These are phyloP conservation scores for Enteromius thamalakanensis DNA, from an alignment of 2,797 vertebrate genomes.

Conservation along the genomic window DNA sequence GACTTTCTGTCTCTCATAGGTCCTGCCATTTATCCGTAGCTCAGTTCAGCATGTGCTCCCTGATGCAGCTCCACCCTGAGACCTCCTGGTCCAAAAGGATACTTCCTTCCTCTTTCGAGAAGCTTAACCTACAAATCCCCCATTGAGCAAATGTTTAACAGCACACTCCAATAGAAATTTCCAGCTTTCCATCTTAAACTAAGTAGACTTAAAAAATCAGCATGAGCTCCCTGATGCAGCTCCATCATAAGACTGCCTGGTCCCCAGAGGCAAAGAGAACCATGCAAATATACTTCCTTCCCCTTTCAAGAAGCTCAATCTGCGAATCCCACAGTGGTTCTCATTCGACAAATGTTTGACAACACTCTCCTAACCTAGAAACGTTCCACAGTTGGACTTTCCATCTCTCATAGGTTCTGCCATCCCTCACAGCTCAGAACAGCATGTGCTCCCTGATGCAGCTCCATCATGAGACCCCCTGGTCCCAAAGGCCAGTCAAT, in stretches of 20 bases:
- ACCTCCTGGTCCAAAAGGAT: neutral
- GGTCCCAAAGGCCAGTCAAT: neutral
- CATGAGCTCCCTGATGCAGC: constrained; percentile 16
- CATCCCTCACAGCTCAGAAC: constrained; percentile 16
- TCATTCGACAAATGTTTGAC: constrained; percentile 48
- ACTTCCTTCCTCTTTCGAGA: neutral
- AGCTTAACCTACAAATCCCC: neutral
- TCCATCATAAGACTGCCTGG: neutral
- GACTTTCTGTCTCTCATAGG: neutral
- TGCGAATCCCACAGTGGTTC: constrained; percentile 17
- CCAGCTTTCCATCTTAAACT: neutral
- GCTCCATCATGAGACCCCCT: neutral
- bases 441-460: constrained; percentile 31
- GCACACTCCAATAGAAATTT: neutral
- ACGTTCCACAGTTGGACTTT: constrained; percentile 19
- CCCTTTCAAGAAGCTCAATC: neutral
- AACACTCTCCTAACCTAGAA: constrained; percentile 18
- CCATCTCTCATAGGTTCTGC: neutral
- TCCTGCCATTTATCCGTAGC: neutral
- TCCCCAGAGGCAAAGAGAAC: neutral
- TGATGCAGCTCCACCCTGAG: constrained; percentile 11
- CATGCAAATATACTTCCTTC: neutral
- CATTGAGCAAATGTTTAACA: constrained; percentile 49
- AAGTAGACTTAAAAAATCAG: neutral
- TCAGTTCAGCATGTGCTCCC: constrained; percentile 9